Conservation (phyloP, 2,888 invertebrate genomes). For the Limnephilus marmoratus region DNA sequence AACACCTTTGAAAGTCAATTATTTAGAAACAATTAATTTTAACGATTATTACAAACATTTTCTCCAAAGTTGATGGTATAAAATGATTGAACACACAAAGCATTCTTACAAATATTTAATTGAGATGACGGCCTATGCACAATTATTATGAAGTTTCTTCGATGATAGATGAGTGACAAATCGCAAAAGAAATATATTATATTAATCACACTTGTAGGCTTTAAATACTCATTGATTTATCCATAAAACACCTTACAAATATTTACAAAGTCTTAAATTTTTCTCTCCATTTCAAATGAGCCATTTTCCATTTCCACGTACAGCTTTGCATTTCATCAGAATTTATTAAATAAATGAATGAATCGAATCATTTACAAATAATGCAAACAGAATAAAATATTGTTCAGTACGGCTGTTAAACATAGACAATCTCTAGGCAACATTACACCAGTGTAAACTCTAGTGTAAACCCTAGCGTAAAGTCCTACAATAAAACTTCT, state of each 20-base stretch:
- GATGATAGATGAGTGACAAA: conserved; percentile 54
- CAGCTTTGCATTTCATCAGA: conserved; percentile 25
- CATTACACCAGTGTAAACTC: neutral
- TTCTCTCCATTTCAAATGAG: conserved; percentile 55
- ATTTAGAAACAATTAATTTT: conserved; percentile 47
- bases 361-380: neutral
- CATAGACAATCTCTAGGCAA: neutral
- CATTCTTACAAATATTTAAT: conserved; percentile 55
- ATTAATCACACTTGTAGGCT: conserved; percentile 59
- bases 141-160: conserved; percentile 50
- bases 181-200: conserved; percentile 46
- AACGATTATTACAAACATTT: conserved; percentile 41
- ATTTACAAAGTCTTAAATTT: conserved; percentile 54
- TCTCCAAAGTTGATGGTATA: conserved; percentile 45
- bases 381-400: neutral
- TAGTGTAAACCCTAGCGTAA: neutral
- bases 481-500: conserved; percentile 2
- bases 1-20: conserved; percentile 56
- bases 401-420: neutral
- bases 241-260: conserved; percentile 56
- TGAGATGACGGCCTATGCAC: conserved; percentile 52
- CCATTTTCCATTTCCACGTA: conserved; percentile 36
- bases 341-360: conserved; percentile 4
- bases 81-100: conserved; percentile 59
- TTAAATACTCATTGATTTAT: conserved; percentile 57